Evolutionary conservation across 2,113 vertebrate species (phyloP), one percentile per base, ranked within the genome.

Genomic region (Nothoprocta perdicaria): DNA sequence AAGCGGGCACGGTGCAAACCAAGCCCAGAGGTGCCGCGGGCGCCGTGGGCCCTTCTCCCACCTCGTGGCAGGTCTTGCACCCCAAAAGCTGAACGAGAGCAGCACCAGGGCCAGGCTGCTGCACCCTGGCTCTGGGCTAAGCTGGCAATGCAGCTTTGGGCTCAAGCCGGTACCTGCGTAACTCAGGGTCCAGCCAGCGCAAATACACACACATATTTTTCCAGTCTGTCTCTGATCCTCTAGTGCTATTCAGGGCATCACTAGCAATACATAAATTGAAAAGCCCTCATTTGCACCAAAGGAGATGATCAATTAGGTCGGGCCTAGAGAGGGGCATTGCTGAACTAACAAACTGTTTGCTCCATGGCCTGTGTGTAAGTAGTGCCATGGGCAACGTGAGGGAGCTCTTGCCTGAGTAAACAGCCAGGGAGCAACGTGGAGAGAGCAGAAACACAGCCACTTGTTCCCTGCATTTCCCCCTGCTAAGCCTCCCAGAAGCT

Each of bases 1-100:
- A 24, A 0, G 14, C 82, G 81, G 79, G 63, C 92, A 63, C 1
- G 5, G 24, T 3, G 24, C 68, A 33, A 91, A 89, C 19, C 72
- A 92, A 96, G 50, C n/a, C 29, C 69, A 22, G 83, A 40, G 69
- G 76, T 73, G 62, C 27, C 0, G 0, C 23, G 4, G 4, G 68
- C 65, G 84, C 40, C 0, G 0, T 45, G 45, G 69, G 58, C 50
- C 35, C 41, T n/a, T 0, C 1, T 71, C 21, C 33, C 0, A 1
- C 68, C 76, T 77, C 7, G 18, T 45, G 9, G 4, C 33, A 50
- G 89, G 12, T 27, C 73, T 62, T 33, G 22, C 5, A 0, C 35
- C 26, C n/a, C 67, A 43, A 33, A 69, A 40, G n/a, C 27, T 52
- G 5, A 38, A 38, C 1, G 31, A 23, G 53, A 22, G 3, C 5